These are phyloP conservation scores for Troides helena DNA, from an alignment of 2,888 invertebrate genomes.

Conservation along the genomic window DNA sequence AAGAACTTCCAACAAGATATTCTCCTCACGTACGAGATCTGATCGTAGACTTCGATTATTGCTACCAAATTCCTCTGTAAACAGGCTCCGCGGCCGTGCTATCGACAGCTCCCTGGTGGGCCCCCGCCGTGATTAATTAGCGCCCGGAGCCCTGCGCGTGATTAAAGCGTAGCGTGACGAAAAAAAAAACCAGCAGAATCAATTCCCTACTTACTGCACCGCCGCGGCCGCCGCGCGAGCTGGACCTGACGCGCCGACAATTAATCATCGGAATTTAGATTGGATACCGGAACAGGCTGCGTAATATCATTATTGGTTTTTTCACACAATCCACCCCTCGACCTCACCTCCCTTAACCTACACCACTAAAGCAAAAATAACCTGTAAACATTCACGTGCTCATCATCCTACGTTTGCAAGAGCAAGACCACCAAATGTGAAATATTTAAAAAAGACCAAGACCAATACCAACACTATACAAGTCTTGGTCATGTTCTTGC, in stretches of 20 bases:
- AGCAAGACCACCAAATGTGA: too few relatives aligned
- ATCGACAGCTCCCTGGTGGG: conserved; percentile 28
- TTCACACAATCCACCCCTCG: too few relatives aligned
- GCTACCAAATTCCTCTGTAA: conserved; percentile 30
- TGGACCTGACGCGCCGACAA: conserved; percentile 19
- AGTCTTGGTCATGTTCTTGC: too few relatives aligned
- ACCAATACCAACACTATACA: too few relatives aligned
- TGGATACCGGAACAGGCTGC: conserved; percentile 3
- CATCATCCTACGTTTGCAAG: too few relatives aligned
- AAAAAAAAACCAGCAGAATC: conserved; percentile 38
- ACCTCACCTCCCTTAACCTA: too few relatives aligned
- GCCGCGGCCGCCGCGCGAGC: conserved; percentile 1
- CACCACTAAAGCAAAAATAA: too few relatives aligned
- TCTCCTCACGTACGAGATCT: conserved; percentile 25
- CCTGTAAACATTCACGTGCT: too few relatives aligned
- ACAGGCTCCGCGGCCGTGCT: conserved; percentile 27
- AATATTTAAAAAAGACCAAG: too few relatives aligned
- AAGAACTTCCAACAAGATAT: conserved; percentile 3
- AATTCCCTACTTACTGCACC: conserved; percentile 31
- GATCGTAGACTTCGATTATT: conserved; percentile 35
- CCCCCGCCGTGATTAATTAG: conserved; percentile 40
- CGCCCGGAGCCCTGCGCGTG: conserved; percentile 30
- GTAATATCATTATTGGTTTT: too few relatives aligned
- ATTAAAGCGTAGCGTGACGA: conserved; percentile 36
- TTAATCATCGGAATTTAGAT: conserved; percentile 24